Conservation (phyloP, 2,113 vertebrate genomes). For the Mastomys coucha region DNA sequence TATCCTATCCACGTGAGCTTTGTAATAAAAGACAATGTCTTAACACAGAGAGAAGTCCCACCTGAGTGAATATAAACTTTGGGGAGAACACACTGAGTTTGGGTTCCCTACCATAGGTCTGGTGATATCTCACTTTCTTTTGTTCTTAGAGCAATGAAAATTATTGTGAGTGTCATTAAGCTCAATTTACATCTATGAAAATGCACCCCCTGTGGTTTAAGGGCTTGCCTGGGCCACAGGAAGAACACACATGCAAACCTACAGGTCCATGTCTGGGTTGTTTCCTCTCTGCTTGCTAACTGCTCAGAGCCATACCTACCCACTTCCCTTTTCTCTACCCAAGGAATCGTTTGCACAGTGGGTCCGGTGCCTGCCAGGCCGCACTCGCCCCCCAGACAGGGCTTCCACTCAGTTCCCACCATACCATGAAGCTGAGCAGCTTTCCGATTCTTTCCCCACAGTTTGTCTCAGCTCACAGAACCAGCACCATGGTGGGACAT, state of each 20-base stretch:
- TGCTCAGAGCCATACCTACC: neutral
- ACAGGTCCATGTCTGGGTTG: fast-evolving
- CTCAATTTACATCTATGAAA: neutral
- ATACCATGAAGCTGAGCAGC: neutral
- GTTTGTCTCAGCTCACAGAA: neutral
- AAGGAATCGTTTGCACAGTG: neutral
- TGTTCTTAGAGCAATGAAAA: neutral
- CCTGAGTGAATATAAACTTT: neutral
- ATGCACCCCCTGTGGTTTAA: fast-evolving
- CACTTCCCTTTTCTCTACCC: neutral
- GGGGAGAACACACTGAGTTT: neutral
- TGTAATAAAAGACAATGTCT: neutral
- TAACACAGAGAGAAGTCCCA: neutral
- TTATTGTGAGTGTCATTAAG: neutral
- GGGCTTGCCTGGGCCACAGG: neutral
- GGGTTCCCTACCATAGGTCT: neutral
- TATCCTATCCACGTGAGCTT: neutral
- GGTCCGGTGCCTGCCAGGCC: too few relatives aligned
- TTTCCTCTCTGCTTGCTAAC: neutral
- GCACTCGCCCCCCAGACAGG: neutral
- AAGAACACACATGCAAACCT: neutral
- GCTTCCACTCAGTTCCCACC: neutral
- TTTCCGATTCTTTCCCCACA: neutral
- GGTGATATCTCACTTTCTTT: neutral
- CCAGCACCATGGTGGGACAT: fast-evolving